Percentiles rank a stretch among this genome's conserved stretches.
phyloP scores from a whole-genome alignment of 2,113 vertebrate genomes.

The Melanostigma gelatinosum region DNA sequence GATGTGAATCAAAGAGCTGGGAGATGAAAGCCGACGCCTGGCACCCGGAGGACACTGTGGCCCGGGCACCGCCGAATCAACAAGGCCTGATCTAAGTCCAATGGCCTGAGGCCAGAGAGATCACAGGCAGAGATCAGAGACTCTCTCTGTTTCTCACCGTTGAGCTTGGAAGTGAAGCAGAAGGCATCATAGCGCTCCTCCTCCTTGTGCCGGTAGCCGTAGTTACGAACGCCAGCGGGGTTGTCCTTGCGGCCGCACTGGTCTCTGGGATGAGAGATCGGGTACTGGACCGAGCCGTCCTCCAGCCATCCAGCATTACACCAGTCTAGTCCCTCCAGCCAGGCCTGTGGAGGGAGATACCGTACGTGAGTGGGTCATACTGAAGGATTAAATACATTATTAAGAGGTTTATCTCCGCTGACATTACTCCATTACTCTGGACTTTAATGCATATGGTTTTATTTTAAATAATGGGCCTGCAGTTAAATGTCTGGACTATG shows the following conservation, averaged over 20 bases:
- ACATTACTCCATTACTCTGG: conserved; percentile 35
- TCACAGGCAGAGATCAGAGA: conserved; percentile 64
- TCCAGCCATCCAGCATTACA: conserved; percentile 96
- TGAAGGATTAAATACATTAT: conserved; percentile 43
- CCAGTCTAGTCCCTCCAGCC: conserved; percentile 94
- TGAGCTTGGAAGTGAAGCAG: conserved; percentile 95
- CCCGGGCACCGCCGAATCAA: conserved; percentile 53
- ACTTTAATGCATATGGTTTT: conserved; percentile 21
- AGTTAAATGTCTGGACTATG: conserved; percentile 2
- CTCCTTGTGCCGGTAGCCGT: conserved; percentile 93
- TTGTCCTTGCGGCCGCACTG: conserved; percentile 88
- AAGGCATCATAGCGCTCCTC: conserved; percentile 93
- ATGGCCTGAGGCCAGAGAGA: conserved; percentile 57
- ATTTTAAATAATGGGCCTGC: background rate
- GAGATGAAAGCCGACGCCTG: conserved; percentile 65
- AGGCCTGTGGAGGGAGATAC: conserved; percentile 79
- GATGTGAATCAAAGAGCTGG: conserved; percentile 65
- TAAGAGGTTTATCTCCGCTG: conserved; percentile 33
- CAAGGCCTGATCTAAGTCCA: conserved; percentile 60
- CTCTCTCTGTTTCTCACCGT: conserved; percentile 82
- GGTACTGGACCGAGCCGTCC: conserved; percentile 95
- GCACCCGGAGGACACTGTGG: conserved; percentile 53
- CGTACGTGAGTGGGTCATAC: conserved; percentile 20
- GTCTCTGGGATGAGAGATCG: conserved; percentile 90
- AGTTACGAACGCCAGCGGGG: conserved; percentile 89